phyloP scores from a whole-genome alignment of 2,888 invertebrate species.

The Phlogophora meticulosa region DNA sequence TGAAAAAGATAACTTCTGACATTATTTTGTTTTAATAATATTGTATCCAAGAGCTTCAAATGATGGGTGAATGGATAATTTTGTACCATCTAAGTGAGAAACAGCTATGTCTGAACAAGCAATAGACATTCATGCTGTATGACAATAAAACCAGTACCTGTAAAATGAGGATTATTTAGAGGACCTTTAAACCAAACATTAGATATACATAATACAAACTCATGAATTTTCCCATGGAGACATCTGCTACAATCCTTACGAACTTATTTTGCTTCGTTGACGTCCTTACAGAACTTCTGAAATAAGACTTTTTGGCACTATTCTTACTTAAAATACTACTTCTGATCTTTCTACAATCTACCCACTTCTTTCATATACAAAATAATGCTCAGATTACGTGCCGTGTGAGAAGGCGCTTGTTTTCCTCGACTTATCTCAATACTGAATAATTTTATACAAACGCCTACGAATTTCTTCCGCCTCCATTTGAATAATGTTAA shows the following conservation, averaged over 20 bases:
- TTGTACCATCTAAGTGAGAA: background rate
- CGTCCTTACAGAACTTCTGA: background rate
- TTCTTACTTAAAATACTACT: no score
- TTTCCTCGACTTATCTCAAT: slow-evolving; percentile 54
- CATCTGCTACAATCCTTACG: no score
- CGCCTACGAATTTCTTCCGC: slow-evolving; percentile 62
- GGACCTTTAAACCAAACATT: no score
- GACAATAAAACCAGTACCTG: no score
- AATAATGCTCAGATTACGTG: slow-evolving; percentile 12
- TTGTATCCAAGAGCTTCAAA: background rate
- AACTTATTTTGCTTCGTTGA: no score
- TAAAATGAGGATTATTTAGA: no score
- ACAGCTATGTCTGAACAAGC: background rate
- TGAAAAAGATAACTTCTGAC: slow-evolving; percentile 2
- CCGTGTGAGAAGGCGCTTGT: slow-evolving; percentile 28
- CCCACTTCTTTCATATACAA: background rate
- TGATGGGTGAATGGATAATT: background rate
- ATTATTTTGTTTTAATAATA: slow-evolving; percentile 3
- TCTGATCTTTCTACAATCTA: background rate
- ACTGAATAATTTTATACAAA: slow-evolving; percentile 65
- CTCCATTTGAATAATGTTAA: slow-evolving; percentile 66
- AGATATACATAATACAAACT: no score
- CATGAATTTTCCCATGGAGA: no score
- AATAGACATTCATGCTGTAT: no score
- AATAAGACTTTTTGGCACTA: background rate